Evolutionary conservation across 2,113 vertebrate genomes (phyloP).

Genomic region (Semicossyphus pulcher): DNA sequence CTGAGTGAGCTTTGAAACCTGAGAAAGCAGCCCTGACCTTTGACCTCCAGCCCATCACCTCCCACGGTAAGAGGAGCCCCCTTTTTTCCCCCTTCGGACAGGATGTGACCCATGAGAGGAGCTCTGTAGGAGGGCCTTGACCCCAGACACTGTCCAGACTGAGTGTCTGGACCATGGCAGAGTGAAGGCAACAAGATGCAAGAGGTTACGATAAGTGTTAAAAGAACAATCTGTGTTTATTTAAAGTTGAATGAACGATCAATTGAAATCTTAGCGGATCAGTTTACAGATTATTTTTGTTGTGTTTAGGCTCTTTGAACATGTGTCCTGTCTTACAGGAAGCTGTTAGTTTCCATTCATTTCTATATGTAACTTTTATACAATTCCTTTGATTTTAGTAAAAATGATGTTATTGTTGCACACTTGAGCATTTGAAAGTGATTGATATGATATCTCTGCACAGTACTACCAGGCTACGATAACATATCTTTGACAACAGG

Average conservation of each 20-base stretch:
- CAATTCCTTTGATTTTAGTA: neutral
- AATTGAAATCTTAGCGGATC: no score
- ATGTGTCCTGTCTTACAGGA: no score
- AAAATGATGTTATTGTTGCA: neutral
- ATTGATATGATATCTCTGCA: constrained; percentile 5
- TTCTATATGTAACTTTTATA: no score
- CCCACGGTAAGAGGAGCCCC: constrained; percentile 65
- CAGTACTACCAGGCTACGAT: constrained; percentile 13
- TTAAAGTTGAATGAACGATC: no score
- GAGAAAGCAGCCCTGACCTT: constrained; percentile 78
- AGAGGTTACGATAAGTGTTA: constrained; percentile 48
- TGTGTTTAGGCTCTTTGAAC: neutral
- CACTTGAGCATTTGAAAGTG: neutral
- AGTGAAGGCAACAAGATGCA: constrained; percentile 46
- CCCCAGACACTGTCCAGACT: constrained; percentile 84
- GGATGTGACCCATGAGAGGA: constrained; percentile 79
- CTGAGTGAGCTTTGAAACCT: constrained; percentile 81
- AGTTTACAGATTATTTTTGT: no score
- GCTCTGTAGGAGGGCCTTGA: constrained; percentile 77
- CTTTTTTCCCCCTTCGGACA: constrained; percentile 70
- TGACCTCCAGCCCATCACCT: constrained; percentile 74
- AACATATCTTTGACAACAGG: constrained; percentile 28
- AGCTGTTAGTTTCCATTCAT: no score
- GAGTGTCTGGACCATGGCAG: constrained; percentile 64
- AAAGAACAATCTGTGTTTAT: constrained; percentile 6